Base-by-base conservation (phyloP, 2,113 vertebrate species). In the Tychaedon coryphoeus region DNA sequence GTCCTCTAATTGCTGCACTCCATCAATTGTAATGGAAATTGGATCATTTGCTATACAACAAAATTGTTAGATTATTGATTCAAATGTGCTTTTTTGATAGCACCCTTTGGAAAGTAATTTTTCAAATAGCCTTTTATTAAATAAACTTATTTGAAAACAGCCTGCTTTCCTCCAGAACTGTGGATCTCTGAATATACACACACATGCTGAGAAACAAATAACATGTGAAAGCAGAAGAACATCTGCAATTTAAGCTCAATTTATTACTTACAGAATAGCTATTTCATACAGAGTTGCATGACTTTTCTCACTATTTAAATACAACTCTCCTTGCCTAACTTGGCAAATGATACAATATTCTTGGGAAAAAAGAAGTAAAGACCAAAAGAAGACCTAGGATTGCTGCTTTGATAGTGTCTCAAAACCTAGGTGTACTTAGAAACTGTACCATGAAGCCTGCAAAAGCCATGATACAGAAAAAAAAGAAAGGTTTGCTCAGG, bases 81-180 rank as follows among this genome's bases (percentile, higher is more conserved):
- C n/a, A 91, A 92, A 75, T 80, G 43, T 48, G 19, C 10, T 67
- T 91, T 80, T 91, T 72, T 91, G 64, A 84, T 90, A 90, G 47
- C 36, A 80, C 50, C 70, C 73, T 79, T 70, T 91, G 61, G 70
- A 93, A 95, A 88, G 56, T 58, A 91, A 75, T 92, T 95, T 91
- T 95, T 95, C 92, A 88, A 80, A 93, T 60, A 66, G 20, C 12
- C 45, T 75, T 73, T 91, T 93, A 93, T 92, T 94, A 92, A 92
- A 95, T 88, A 93, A 93, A 90, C 67, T 53, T 91, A 82, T 80
- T 92, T 86, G 77, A 81, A 95, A 97, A 89, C 86, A 93, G 19
- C 4, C 48, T 66, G 19, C 28, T 89, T 89, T 66, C 42, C 48
- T 66, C 36, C 19, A 67, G 74, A 93, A 90, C 51, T 67, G 34